Percentiles rank a stretch among this genome's conserved stretches.
phyloP scores from a whole-genome alignment of 2,888 invertebrate species.

The Diaprepes abbreviatus region DNA sequence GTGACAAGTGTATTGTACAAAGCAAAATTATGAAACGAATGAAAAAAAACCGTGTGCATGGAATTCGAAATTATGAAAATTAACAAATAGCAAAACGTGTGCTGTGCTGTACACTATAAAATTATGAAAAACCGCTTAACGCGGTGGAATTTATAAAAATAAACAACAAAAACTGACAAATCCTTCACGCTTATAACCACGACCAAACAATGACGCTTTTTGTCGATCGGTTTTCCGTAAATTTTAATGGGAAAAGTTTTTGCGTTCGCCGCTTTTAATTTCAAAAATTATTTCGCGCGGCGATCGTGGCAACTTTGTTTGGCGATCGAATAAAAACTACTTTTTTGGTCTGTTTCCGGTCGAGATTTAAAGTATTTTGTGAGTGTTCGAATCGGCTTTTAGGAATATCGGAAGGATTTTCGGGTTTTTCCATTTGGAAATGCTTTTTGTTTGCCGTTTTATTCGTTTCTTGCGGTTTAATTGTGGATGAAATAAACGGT shows the following conservation, averaged over 20 bases:
- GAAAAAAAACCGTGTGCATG: no score
- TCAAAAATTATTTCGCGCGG: constrained; percentile 22
- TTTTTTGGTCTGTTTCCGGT: not conserved
- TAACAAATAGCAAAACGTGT: no score
- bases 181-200: not conserved
- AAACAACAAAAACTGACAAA: constrained; percentile 6
- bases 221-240: constrained; percentile 14
- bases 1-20: no score
- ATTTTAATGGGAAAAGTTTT: constrained; percentile 35
- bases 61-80: no score
- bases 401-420: not conserved
- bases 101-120: no score
- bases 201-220: constrained; percentile 7
- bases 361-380: constrained; percentile 3
- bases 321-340: constrained; percentile 9
- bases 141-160: not conserved
- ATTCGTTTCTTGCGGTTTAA: no score
- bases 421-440: not conserved
- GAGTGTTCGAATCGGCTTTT: constrained; percentile 12
- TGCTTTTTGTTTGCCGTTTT: no score
- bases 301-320: not conserved
- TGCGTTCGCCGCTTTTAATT: constrained; percentile 30
- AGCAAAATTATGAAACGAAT: no score
- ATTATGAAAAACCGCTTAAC: not conserved
- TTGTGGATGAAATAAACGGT: no score